These are phyloP conservation scores for Anabacerthia variegaticeps DNA, from an alignment of 2,797 vertebrate species.

Conservation along the genomic window DNA sequence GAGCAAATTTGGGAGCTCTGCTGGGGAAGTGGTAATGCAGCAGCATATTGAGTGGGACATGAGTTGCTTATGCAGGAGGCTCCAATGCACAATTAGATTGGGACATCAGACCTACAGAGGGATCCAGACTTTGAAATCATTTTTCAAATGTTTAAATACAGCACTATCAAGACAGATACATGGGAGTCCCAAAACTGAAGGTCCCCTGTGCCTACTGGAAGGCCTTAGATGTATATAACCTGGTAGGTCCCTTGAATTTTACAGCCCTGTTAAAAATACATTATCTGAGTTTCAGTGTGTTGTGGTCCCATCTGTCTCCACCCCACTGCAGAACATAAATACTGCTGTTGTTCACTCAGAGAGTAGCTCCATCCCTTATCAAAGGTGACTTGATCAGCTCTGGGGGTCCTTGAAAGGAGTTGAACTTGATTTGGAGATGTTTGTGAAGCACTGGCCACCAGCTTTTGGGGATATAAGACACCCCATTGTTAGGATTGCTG, in stretches of 20 bases:
- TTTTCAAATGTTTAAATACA: background rate
- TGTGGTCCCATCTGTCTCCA: background rate
- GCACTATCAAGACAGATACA: background rate
- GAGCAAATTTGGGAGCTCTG: background rate
- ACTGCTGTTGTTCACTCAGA: background rate
- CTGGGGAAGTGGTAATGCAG: background rate
- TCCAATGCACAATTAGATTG: fast-evolving
- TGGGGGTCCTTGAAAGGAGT: background rate
- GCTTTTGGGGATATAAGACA: background rate
- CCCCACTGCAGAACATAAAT: background rate
- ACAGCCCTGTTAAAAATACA: background rate
- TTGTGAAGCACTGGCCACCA: background rate
- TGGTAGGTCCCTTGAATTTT: background rate
- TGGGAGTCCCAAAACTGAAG: background rate
- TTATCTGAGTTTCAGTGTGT: background rate
- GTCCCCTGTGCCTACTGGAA: background rate
- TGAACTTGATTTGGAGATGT: background rate
- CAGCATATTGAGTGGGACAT: background rate
- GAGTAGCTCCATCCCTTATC: background rate
- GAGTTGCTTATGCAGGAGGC: background rate
- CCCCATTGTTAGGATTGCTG: background rate
- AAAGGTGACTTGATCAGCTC: background rate
- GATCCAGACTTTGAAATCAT: background rate
- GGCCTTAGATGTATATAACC: background rate
- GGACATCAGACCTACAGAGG: background rate